phyloP scores from a whole-genome alignment of 2,888 invertebrate species.

The Orthosia cruda region DNA sequence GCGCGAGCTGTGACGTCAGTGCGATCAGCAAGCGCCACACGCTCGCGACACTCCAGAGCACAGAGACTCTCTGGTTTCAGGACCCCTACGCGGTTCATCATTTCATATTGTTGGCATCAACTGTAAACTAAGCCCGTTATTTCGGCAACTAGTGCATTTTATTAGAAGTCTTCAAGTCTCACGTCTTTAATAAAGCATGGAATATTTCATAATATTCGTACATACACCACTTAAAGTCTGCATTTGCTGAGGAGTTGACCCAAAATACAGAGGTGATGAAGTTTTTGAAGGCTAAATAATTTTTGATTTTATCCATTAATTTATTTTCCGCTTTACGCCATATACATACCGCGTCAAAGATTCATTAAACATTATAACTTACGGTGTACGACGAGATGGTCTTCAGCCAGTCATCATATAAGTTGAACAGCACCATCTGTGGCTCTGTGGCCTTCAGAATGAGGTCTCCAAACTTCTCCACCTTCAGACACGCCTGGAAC shows the following conservation, averaged over 20 bases:
- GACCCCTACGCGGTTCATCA: constrained; percentile 91
- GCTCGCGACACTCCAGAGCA: constrained; percentile 83
- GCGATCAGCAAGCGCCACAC: constrained; percentile 77
- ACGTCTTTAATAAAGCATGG: too few species aligned
- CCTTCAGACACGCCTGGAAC: constrained; percentile 99
- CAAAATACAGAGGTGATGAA: neutral
- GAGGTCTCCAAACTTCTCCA: constrained; percentile 99
- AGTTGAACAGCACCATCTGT: constrained; percentile 99
- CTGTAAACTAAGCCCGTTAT: neutral
- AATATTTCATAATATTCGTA: too few species aligned
- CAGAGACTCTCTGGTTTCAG: constrained; percentile 88
- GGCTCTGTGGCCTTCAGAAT: constrained; percentile 99
- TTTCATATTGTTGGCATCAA: constrained; percentile 52
- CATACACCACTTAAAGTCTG: too few species aligned
- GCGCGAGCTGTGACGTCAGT: constrained; percentile 59
- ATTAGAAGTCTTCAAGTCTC: too few species aligned
- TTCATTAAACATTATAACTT: constrained; percentile 68
- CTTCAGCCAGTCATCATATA: constrained; percentile 99
- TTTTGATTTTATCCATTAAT: too few species aligned
- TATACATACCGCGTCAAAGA: neutral
- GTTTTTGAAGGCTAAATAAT: neutral
- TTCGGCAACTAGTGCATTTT: neutral
- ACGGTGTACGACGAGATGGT: constrained; percentile 99
- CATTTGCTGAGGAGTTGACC: too few species aligned
- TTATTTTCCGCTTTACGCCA: neutral